phyloP scores from a whole-genome alignment of 2,888 invertebrate species.

The Calameuta filiformis region DNA sequence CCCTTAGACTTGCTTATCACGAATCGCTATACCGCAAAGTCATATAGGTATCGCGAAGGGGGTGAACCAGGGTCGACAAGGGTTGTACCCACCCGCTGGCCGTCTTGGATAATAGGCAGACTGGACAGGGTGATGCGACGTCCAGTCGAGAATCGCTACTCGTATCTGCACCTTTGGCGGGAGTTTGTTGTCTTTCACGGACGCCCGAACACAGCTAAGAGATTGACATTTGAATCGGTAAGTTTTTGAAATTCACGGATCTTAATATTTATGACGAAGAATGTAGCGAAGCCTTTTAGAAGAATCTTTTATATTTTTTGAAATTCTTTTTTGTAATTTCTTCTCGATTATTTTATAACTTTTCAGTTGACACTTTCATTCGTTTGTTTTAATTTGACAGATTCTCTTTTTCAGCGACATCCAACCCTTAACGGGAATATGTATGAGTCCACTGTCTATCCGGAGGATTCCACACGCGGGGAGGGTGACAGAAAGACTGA shows the following conservation, averaged over 20 bases:
- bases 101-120: neutral
- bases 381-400: neutral
- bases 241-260: neutral
- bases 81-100: constrained; percentile 15
- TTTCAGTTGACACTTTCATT: neutral
- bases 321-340: neutral
- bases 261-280: neutral
- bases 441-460: constrained; percentile 59
- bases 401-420: neutral
- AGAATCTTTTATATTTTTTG: neutral
- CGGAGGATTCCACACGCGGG: constrained; percentile 30
- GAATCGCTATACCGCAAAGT: neutral
- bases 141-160: constrained; percentile 39
- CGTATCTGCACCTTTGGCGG: constrained; percentile 52
- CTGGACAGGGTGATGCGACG: constrained; percentile 35
- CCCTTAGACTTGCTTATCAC: neutral
- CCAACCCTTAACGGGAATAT: constrained; percentile 34
- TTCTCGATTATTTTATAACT: neutral
- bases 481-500: neutral
- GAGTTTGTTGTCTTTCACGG: constrained; percentile 38
- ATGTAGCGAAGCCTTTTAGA: neutral
- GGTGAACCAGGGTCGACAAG: constrained; percentile 19
- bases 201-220: neutral
- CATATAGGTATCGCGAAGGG: constrained; percentile 4
- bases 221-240: neutral